Conservation (phyloP, 2,888 invertebrate species). For the Cerastoderma edule region DNA sequence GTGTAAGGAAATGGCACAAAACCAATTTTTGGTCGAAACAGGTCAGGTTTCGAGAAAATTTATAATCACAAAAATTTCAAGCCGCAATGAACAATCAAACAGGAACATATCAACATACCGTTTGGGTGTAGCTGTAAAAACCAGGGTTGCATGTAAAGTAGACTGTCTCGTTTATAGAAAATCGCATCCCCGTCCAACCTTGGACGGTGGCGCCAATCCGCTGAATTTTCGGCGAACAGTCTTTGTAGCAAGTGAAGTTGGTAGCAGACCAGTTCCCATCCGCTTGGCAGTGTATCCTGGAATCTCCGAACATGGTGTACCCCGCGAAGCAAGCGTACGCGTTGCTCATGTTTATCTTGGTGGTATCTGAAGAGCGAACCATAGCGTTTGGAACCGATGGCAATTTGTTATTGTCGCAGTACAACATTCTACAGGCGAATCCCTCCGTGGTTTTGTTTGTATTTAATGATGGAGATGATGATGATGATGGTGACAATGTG, state of each 20-base stretch:
- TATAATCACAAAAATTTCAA: no score
- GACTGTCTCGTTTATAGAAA: neutral
- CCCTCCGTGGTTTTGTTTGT: no score
- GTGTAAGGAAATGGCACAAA: no score
- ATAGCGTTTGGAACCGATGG: constrained; percentile 12
- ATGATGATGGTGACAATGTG: no score
- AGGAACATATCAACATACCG: neutral
- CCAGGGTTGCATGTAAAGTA: neutral
- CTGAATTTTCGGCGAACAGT: constrained; percentile 2
- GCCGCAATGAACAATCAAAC: no score
- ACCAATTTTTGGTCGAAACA: no score
- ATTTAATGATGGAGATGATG: no score
- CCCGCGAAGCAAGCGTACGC: neutral
- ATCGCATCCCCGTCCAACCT: neutral
- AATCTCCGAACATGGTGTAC: constrained; percentile 17
- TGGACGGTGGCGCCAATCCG: neutral
- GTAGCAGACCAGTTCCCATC: constrained; percentile 5
- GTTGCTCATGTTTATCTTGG: neutral
- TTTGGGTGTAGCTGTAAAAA: neutral
- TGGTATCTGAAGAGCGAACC: neutral
- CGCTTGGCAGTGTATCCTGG: neutral
- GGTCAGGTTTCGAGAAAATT: no score
- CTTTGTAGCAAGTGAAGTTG: constrained; percentile 7
- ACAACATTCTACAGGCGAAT: neutral
- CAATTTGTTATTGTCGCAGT: constrained; percentile 9